phyloP scores from a whole-genome alignment of 1,140 invertebrate genomes.

The Hetaerina americana region DNA sequence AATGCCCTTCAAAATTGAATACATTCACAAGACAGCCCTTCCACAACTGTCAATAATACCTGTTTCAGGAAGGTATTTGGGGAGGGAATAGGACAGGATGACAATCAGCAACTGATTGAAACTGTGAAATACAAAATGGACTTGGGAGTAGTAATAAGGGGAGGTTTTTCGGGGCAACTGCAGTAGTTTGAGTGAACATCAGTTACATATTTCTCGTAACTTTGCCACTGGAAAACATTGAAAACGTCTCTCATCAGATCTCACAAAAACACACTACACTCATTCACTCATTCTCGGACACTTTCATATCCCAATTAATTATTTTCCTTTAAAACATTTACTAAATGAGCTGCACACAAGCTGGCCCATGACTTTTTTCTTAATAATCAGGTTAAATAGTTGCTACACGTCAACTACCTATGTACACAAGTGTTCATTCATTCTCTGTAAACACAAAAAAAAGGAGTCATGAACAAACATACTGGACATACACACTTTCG shows the following conservation, averaged over 20 bases:
- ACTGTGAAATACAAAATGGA: background rate
- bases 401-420: background rate
- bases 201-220: background rate
- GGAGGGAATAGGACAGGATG: too few relatives aligned
- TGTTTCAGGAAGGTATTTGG: background rate
- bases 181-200: background rate
- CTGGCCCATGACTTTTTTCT: background rate
- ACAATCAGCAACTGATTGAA: background rate
- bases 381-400: background rate
- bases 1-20: background rate
- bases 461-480: background rate
- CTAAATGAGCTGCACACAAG: background rate
- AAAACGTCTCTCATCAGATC: background rate
- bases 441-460: background rate
- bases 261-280: background rate
- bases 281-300: background rate
- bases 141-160: background rate
- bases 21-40: background rate
- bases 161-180: background rate
- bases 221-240: background rate
- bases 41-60: background rate
- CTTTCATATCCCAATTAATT: background rate
- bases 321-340: background rate
- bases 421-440: background rate
- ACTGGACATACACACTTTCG: background rate